Conservation (phyloP, 2,888 invertebrate species). For the Cerastoderma edule region DNA sequence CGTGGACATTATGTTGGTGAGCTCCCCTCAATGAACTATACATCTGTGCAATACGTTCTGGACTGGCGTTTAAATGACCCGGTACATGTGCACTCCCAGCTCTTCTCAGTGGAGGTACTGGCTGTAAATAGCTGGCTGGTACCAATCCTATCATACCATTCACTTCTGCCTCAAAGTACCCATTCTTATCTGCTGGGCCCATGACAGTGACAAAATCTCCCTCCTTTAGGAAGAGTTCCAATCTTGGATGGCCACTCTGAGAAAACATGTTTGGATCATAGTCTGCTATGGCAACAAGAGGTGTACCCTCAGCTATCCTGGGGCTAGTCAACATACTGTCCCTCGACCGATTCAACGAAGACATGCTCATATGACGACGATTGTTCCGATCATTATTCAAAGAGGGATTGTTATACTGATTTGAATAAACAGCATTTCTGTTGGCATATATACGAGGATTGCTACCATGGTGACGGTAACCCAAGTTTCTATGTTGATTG, state of each 20-base stretch:
- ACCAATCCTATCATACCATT: slow-evolving; percentile 78
- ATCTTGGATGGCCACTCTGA: slow-evolving; percentile 71
- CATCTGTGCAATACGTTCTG: slow-evolving; percentile 75
- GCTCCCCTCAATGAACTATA: slow-evolving; percentile 64
- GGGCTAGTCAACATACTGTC: slow-evolving; percentile 15
- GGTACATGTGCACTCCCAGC: slow-evolving; percentile 50
- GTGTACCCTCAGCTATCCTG: slow-evolving; percentile 28
- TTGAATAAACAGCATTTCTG: slow-evolving; percentile 14
- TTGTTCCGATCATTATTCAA: slow-evolving; percentile 26
- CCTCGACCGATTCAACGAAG: slow-evolving; percentile 23
- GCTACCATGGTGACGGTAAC: slow-evolving; percentile 51
- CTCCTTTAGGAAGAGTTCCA: slow-evolving; percentile 77
- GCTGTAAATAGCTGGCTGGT: slow-evolving; percentile 77
- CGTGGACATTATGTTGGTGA: slow-evolving; percentile 53
- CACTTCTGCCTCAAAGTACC: slow-evolving; percentile 80
- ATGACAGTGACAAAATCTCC: slow-evolving; percentile 77
- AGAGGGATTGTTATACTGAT: slow-evolving; percentile 7
- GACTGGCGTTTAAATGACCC: slow-evolving; percentile 68
- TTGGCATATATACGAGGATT: slow-evolving; percentile 41
- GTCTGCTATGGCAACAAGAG: slow-evolving; percentile 74
- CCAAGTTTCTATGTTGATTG: slow-evolving; percentile 40
- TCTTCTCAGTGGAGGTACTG: slow-evolving; percentile 53
- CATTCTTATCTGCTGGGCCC: slow-evolving; percentile 75
- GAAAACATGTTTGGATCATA: slow-evolving; percentile 77
- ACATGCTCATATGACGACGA: slow-evolving; percentile 16